These are phyloP conservation scores for Aspidiotus rigidus DNA, from an alignment of 2,888 invertebrate species.

Conservation along the genomic window DNA sequence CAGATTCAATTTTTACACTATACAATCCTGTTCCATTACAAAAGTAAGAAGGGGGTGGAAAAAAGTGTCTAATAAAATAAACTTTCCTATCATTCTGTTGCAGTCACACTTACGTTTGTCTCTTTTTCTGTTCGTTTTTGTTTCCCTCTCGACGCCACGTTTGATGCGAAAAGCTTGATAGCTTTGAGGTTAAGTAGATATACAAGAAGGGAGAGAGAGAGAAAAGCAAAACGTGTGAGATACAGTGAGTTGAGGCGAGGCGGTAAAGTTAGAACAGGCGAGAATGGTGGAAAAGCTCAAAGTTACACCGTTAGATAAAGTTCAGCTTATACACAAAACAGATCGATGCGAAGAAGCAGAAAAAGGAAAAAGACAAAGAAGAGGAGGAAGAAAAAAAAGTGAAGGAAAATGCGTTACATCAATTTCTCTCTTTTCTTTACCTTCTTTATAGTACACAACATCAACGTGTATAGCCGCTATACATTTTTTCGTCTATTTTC, in stretches of 20 bases:
- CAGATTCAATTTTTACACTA: neutral
- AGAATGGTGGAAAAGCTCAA: constrained; percentile 21
- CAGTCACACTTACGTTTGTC: neutral
- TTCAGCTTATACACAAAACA: constrained; percentile 5
- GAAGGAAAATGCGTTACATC: constrained; percentile 4
- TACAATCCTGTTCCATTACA: neutral
- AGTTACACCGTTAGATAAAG: constrained; percentile 21
- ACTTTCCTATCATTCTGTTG: neutral
- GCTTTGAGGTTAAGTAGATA: constrained; percentile 24
- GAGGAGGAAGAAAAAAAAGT: neutral
- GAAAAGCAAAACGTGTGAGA: neutral
- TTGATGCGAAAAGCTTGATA: constrained; percentile 23
- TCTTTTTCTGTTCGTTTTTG: neutral
- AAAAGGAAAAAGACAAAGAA: constrained; percentile 4
- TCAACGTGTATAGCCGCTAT: constrained; percentile 2
- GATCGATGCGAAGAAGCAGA: constrained; percentile 5
- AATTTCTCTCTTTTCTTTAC: neutral
- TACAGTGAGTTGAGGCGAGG: neutral
- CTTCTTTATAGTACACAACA: neutral
- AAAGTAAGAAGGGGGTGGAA: too few relatives aligned
- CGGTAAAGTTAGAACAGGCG: constrained; percentile 1
- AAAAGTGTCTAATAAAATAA: too few relatives aligned
- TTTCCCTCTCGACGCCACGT: constrained; percentile 5
- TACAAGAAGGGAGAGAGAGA: constrained; percentile 13
- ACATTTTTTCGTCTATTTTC: constrained; percentile 3